Evolutionary conservation across 2,797 vertebrate species (phyloP), one percentile per base, ranked within the genome.

Genomic region (Erethizon dorsatum): DNA sequence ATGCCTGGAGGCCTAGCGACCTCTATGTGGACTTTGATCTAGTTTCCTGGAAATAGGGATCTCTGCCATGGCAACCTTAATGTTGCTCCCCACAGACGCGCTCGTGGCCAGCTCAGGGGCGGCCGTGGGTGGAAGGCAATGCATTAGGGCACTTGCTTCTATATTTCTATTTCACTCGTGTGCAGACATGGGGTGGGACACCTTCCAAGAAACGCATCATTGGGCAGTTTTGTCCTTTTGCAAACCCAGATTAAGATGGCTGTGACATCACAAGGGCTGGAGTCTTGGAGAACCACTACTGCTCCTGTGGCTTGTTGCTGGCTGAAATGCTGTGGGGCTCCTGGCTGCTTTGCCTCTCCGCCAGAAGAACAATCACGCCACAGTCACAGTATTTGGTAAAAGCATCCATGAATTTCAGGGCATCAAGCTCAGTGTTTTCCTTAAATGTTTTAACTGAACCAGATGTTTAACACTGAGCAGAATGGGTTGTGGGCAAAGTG

Each of bases 1-100:
- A 31, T 12, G 28, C 2, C 0, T 0, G 2, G 2, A 52, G 28
- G 17, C 20, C 45, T 56, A 6, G 28, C 0, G 22, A 28, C 14
- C 0, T 33, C 22, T 28, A 8, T 2, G 26, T 0, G 3, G 15
- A 31, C 56, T 54, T 52, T 33, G 28, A 17, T 0, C 45, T 15
- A 50, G 33, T 17, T 37, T 22, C n/a, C 10, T 0, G 37, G 45
- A 13, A 63, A 13, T 2, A 15, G 75, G 37, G 63, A 45, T 17
- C 31, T 50, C 1, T 26, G 15, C 6, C 6, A 69, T 13, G 26
- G 14, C 6, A 24, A 10, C 47, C 6, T 1, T 22, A 2, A 3
- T 4, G 7, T 1, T 10, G 24, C 26, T 22, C 11, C 22, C 31
- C 22, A 1, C 24, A 52, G 52, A 9, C 4, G 11, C 37, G n/a